Percentiles rank a stretch among this genome's conserved stretches.
Evolutionary conservation across 2,888 invertebrate species (phyloP).

Genomic region (Drosophila kokeensis): DNA sequence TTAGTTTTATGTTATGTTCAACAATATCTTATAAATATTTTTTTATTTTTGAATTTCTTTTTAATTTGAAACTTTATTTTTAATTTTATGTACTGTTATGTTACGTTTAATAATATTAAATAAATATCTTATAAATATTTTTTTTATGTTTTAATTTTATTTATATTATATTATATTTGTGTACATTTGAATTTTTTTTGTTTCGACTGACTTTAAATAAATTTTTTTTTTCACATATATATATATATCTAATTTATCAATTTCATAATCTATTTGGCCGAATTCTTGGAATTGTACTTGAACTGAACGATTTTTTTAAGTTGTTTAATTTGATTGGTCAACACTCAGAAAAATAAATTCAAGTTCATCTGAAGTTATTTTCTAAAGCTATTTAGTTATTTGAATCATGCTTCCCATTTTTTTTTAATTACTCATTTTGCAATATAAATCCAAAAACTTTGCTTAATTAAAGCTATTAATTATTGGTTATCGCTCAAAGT

Average conservation of each 20-base stretch:
- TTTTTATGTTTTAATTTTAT: no score
- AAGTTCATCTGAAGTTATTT: not conserved
- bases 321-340: not conserved
- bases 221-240: not conserved
- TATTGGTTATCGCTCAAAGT: not conserved
- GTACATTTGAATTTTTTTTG: no score
- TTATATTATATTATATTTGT: no score
- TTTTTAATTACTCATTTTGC: not conserved
- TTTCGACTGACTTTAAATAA: not conserved
- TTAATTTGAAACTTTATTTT: no score
- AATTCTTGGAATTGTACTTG: slow-evolving; percentile 6
- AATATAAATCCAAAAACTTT: not conserved
- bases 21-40: no score
- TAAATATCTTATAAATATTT: no score
- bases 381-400: not conserved
- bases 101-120: no score
- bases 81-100: no score
- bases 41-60: no score
- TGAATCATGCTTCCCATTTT: not conserved
- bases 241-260: not conserved
- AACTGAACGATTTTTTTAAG: not conserved
- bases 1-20: not conserved
- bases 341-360: not conserved
- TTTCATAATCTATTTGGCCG: not conserved
- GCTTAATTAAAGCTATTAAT: not conserved